Conservation (phyloP, 37 sponge, comb jelly and placozoan genomes). For the Ianthella basta region DNA sequence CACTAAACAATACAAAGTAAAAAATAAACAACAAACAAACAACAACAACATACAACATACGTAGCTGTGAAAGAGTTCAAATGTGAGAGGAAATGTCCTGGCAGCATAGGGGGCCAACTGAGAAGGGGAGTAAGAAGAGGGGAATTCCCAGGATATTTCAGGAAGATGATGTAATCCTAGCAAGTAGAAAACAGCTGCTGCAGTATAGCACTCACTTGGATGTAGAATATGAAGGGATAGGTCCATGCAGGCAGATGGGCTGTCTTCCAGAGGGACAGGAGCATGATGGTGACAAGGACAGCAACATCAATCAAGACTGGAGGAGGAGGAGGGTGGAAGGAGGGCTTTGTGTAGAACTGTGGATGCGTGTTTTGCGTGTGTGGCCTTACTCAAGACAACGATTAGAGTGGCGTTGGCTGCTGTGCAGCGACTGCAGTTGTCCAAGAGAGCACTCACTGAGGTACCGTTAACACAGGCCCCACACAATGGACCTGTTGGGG, state of each 20-base stretch:
- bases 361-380: neutral
- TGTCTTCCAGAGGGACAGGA: constrained; percentile 21
- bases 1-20: too few relatives aligned
- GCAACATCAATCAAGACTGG: neutral
- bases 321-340: neutral
- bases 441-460: constrained; percentile 26
- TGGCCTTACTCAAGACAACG: constrained; percentile 23
- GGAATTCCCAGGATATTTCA: neutral
- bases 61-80: constrained; percentile 31
- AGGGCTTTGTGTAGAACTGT: neutral
- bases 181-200: neutral
- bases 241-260: neutral
- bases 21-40: too few relatives aligned
- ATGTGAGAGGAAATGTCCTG: constrained; percentile 48
- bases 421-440: constrained; percentile 57
- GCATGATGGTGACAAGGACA: constrained; percentile 16
- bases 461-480: constrained; percentile 25
- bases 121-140: neutral
- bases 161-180: neutral
- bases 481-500: constrained; percentile 24
- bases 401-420: constrained; percentile 41
- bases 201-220: neutral
- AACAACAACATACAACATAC: constrained; percentile 41
- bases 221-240: constrained; percentile 16
- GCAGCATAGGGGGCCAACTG: constrained; percentile 52